A percentile compares a stretch with the other conserved stretches of the same genome.
phyloP scores from a whole-genome alignment of 2,888 invertebrate genomes.

The Oasisia sp. region DNA sequence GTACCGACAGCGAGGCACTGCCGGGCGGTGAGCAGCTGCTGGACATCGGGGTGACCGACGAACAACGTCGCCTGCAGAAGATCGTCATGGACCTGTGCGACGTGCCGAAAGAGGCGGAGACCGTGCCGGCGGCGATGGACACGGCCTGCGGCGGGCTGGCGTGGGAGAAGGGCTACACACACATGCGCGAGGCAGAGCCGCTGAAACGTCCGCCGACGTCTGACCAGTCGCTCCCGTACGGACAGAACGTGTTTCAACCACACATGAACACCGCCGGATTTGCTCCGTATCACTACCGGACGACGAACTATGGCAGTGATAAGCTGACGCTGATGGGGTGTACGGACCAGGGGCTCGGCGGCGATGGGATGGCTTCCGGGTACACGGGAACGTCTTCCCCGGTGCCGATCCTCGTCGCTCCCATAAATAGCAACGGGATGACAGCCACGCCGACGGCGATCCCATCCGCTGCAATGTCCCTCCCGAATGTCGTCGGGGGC shows the following conservation, averaged over 20 bases:
- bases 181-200: not conserved
- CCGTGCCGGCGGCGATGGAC: not conserved
- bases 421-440: not conserved
- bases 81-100: not conserved
- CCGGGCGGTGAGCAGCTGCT: not conserved
- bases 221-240: not conserved
- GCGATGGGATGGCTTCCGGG: not conserved
- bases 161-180: not conserved
- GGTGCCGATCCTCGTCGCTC: not conserved
- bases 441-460: not conserved
- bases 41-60: not conserved
- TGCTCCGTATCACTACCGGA: not conserved
- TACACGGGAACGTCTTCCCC: not conserved
- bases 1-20: not conserved
- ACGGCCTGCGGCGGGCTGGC: not conserved
- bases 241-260: not conserved
- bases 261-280: not conserved
- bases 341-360: not conserved
- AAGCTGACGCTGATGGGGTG: not conserved
- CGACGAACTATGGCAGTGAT: conserved; percentile 12
- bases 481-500: not conserved
- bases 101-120: not conserved
- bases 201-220: not conserved
- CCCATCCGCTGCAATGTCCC: not conserved
- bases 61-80: conserved; percentile 4